Conservation (phyloP, 2,797 vertebrate genomes). For the Calcarius lapponicus region DNA sequence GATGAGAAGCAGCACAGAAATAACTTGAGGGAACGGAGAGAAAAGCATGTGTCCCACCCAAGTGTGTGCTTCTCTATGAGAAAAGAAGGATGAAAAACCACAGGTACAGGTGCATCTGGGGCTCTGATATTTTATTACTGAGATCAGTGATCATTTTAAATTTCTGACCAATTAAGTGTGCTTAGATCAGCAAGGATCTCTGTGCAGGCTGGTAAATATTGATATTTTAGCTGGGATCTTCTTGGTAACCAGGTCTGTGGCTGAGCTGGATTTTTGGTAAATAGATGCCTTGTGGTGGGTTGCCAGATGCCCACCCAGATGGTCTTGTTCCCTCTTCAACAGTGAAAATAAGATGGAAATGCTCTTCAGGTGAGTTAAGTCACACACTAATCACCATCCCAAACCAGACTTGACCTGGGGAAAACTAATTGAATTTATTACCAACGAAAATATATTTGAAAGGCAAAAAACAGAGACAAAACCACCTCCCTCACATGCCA, state of each 20-base stretch:
- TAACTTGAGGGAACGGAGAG: not conserved
- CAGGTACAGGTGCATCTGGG: not conserved
- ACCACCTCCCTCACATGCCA: not conserved
- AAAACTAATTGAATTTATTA: not conserved
- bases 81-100: not conserved
- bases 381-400: not conserved
- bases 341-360: not conserved
- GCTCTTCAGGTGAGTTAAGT: not conserved
- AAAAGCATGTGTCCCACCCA: not conserved
- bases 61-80: fast-evolving
- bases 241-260: not conserved
- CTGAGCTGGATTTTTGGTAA: not conserved
- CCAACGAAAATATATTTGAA: not conserved
- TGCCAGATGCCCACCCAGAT: not conserved
- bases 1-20: not conserved
- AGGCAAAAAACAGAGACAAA: not conserved
- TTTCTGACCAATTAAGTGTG: not conserved
- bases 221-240: not conserved
- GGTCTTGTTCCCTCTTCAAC: not conserved
- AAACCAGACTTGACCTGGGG: not conserved
- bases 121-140: not conserved
- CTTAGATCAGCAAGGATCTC: not conserved
- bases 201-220: not conserved
- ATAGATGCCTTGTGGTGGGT: not conserved
- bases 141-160: not conserved